Evolutionary conservation across 2,888 invertebrate species (phyloP), one percentile per base, ranked within the genome.

Genomic region (Sarcophaga rosellei): DNA sequence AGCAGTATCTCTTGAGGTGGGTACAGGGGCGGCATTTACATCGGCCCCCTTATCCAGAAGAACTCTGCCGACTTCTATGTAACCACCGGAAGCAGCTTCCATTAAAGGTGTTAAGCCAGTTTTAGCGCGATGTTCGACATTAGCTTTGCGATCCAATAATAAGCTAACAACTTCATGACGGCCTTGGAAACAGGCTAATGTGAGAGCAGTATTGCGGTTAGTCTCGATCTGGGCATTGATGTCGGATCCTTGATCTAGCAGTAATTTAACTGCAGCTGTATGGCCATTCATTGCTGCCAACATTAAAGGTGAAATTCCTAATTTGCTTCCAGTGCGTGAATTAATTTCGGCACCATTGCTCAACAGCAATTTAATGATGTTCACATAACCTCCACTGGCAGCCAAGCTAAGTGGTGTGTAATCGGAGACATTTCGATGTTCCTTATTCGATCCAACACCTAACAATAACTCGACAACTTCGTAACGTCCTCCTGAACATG

Each of bases 181-280:
- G 89, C 99, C 99, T 95, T 99, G 99, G 94, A 99, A 99, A 94
- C 99, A 99, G 59, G 99, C 99, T 89, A 99, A 95, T 59, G 99
- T 99, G 89, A 99, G 95, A 45, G 99, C 99, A 44, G 99, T 99
- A 94, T 99, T 99, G 82, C 99, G 95, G 94, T 99, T 99, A 63
- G 99, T 99, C 94, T 99, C 99, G 90, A 99, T 99, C 94, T 98
- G 98, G 88, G 99, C 99, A 94, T 99, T 99, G 90, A 99, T 99
- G 93, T 99, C 99, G 90, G 98, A 98, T 88, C 99, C 99, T 96
- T 98, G 98, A 93, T 99, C 99, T 83, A 99, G 95, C 82, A 99
- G 94, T 87, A 99, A 94, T 91, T 98, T 97, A 66, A 99, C 99
- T 65, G 99, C 99, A 85, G 98, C 97, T 91, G 97, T 96, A 92